Evolutionary conservation across 2,113 vertebrate species (phyloP).

Genomic region (Oncorhynchus nerka): DNA sequence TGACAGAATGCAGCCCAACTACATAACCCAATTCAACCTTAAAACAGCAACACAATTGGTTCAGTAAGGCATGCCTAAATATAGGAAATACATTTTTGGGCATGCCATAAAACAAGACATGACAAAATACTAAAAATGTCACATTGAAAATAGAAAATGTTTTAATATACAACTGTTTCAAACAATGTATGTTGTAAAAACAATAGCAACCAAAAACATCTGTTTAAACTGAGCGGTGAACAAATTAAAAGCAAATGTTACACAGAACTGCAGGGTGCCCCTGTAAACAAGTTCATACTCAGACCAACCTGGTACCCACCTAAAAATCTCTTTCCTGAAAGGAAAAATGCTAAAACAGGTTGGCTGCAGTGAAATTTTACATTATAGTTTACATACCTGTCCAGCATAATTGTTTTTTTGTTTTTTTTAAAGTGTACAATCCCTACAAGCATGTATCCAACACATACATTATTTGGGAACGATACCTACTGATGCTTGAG

Average conservation of each 20-base stretch:
- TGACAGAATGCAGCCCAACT: too few relatives aligned
- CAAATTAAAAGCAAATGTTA: conserved; percentile 50
- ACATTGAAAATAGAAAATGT: conserved; percentile 76
- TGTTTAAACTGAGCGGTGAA: conserved; percentile 41
- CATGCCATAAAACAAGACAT: background rate
- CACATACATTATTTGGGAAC: conserved; percentile 9
- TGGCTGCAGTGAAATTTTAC: conserved; percentile 68
- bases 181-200: conserved; percentile 74
- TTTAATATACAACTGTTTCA: conserved; percentile 80
- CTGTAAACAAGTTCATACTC: conserved; percentile 35
- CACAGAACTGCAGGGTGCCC: conserved; percentile 47
- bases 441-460: conserved; percentile 40
- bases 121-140: background rate
- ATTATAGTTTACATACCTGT: too few relatives aligned
- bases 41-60: too few relatives aligned
- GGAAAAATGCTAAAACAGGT: conserved; percentile 70
- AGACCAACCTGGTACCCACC: conserved; percentile 23
- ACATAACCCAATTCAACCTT: too few relatives aligned
- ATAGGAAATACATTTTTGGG: too few relatives aligned
- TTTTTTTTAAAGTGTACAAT: conserved; percentile 44
- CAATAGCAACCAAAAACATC: conserved; percentile 65
- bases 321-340: conserved; percentile 56
- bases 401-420: conserved; percentile 1
- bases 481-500: background rate
- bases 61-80: too few relatives aligned